Evolutionary conservation across 2,797 vertebrate species (phyloP), one percentile per base, ranked within the genome.

Genomic region (Acrossocheilus wenchowensis): DNA sequence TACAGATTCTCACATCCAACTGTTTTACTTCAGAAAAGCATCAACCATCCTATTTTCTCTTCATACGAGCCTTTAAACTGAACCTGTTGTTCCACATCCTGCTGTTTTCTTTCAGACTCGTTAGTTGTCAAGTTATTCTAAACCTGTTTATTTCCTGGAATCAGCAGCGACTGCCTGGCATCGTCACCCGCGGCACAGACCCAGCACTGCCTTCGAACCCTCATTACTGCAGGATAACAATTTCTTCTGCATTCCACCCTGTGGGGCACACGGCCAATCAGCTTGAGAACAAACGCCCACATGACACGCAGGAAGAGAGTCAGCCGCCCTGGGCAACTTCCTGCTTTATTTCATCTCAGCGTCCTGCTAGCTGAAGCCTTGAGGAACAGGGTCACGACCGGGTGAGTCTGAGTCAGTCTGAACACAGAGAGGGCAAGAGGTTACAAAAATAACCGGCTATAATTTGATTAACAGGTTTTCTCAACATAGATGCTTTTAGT

Each of bases 201-300:
- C 78, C 78, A 81, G 78, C 78, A 66, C 26, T 81, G 43, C 78
- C 19, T n/a, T 68, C 12, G 62, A 80, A 80, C 60, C 78, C 78
- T 80, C 41, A 64, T 80, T 80, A 66, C 9, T 2, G 41, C 60
- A 66, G 62, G 41, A 80, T 80, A 30, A 48, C 41, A 19, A 64
- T 43, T 64, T 30, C 60, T 64, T 66, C 26, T 41, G n/a, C 36
- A 43, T 74, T 74, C 72, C 43, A 41, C 36, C 41, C n/a, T 80
- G 60, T 64, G 41, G 41, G 57, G 41, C 41, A 12, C 17, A 50
- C 2, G 11, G 43, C 60, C 41, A 81, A 81, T 81, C 78, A 50
- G 60, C 60, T 48, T 26, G 57, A 64, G 78, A 66, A 68, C 34
- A 50, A 26, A 66, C 78, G 21, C 45, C 43, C 17, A 68, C 62